These are phyloP conservation scores for Galagoides demidoff DNA, from an alignment of 2,797 vertebrate genomes.

Conservation along the genomic window DNA sequence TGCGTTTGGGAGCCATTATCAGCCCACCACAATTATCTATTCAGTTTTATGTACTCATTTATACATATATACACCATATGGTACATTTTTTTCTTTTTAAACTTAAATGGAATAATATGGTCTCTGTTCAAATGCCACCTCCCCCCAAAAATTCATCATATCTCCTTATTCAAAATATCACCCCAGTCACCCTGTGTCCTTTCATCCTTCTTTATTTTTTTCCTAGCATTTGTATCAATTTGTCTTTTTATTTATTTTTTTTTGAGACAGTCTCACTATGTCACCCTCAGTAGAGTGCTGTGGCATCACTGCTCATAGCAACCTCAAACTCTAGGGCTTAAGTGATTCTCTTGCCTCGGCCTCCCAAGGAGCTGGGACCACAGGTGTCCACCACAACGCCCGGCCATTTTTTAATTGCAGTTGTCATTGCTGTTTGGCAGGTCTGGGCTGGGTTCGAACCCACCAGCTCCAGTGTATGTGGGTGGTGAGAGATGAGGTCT, in stretches of 20 bases:
- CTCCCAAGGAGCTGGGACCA: too few relatives aligned
- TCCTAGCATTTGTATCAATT: not conserved
- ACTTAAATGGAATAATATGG: not conserved
- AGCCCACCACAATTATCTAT: not conserved
- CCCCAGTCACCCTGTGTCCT: not conserved
- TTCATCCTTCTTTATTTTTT: not conserved
- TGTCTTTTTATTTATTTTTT: not conserved
- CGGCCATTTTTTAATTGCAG: too few relatives aligned
- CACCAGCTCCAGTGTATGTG: too few relatives aligned
- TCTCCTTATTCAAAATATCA: not conserved
- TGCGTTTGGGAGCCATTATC: not conserved
- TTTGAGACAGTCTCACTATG: not conserved
- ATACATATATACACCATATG: not conserved
- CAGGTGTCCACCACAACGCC: too few relatives aligned
- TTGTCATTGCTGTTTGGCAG: too few relatives aligned
- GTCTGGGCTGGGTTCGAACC: too few relatives aligned
- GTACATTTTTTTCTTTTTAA: constrained; percentile 2
- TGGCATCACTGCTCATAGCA: too few relatives aligned
- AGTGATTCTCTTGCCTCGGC: too few relatives aligned
- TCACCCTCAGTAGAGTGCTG: too few relatives aligned
- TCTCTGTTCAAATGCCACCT: not conserved
- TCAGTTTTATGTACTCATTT: not conserved
- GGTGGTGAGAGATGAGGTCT: too few relatives aligned
- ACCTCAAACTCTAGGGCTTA: too few relatives aligned
- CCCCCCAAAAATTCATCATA: not conserved